These are phyloP conservation scores for Entomobrya proxima DNA, from an alignment of 2,888 invertebrate genomes.

Conservation along the genomic window DNA sequence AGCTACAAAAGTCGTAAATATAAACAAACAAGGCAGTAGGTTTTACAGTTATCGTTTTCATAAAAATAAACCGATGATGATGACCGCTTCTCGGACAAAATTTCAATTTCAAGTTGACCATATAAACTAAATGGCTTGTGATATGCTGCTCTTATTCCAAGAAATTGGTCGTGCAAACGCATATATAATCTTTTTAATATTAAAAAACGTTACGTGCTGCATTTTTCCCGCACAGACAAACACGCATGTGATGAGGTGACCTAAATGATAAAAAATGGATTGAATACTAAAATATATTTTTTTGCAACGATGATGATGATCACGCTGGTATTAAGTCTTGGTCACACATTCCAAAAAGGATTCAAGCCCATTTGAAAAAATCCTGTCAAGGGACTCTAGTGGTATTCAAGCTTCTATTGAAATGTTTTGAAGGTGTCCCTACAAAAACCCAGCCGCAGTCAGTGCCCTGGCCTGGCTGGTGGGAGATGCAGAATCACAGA, in stretches of 20 bases:
- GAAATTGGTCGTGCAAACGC: conserved; percentile 58
- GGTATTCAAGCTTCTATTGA: neutral
- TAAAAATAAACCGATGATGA: too few species aligned
- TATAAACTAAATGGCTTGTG: neutral
- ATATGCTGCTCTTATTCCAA: conserved; percentile 31
- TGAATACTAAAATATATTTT: neutral
- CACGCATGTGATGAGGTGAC: conserved; percentile 36
- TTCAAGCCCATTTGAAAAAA: too few species aligned
- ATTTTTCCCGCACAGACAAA: conserved; percentile 9
- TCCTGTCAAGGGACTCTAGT: conserved; percentile 10
- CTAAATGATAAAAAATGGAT: conserved; percentile 37
- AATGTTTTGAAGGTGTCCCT: conserved; percentile 5
- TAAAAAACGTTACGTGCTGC: conserved; percentile 17
- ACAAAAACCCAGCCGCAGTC: neutral
- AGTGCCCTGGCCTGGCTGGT: conserved; percentile 14
- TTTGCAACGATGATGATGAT: too few species aligned
- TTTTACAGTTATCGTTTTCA: too few species aligned
- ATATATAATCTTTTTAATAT: conserved; percentile 57
- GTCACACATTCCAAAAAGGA: too few species aligned
- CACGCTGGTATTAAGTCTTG: too few species aligned
- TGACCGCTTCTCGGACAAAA: too few species aligned
- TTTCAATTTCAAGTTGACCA: too few species aligned
- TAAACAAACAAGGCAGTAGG: too few species aligned
- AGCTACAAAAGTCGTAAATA: too few species aligned
- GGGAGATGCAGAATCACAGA: conserved; percentile 9